Conservation (phyloP, 2,888 invertebrate species). For the Lucinisca nassula region DNA sequence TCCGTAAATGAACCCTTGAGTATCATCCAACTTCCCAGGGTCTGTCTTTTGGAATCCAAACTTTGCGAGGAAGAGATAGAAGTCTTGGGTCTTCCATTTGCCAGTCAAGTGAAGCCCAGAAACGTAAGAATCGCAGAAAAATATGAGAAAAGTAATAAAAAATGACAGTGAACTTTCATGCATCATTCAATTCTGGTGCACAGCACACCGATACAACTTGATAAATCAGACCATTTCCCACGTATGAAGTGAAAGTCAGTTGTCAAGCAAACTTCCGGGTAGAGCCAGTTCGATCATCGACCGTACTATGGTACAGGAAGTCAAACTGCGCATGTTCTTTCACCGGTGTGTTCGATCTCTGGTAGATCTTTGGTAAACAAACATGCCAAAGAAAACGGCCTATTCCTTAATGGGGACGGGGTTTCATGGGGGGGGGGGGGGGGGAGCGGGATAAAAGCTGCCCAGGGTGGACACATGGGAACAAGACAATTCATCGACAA, state of each 20-base stretch:
- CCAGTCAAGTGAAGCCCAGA: constrained; percentile 84
- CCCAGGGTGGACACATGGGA: too few species aligned
- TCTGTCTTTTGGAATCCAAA: constrained; percentile 99
- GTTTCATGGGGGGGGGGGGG: too few species aligned
- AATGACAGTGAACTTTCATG: neutral
- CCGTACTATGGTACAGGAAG: too few species aligned
- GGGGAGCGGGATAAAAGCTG: too few species aligned
- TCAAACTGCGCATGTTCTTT: too few species aligned
- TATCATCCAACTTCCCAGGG: constrained; percentile 94
- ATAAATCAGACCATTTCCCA: neutral
- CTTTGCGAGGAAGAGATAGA: constrained; percentile 95
- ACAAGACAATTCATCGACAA: too few species aligned
- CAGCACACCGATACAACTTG: neutral
- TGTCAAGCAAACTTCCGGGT: constrained; percentile 13
- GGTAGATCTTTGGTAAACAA: too few species aligned
- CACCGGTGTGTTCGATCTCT: too few species aligned
- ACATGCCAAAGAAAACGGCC: too few species aligned
- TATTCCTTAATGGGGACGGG: too few species aligned
- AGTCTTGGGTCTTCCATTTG: constrained; percentile 88
- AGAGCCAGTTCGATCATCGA: too few species aligned
- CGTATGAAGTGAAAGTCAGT: neutral
- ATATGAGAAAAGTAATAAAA: neutral
- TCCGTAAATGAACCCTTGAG: constrained; percentile 98
- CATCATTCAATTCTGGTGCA: neutral
- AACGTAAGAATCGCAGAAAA: neutral